Conservation (phyloP, 2,113 vertebrate genomes). For the Cromileptes altivelis region DNA sequence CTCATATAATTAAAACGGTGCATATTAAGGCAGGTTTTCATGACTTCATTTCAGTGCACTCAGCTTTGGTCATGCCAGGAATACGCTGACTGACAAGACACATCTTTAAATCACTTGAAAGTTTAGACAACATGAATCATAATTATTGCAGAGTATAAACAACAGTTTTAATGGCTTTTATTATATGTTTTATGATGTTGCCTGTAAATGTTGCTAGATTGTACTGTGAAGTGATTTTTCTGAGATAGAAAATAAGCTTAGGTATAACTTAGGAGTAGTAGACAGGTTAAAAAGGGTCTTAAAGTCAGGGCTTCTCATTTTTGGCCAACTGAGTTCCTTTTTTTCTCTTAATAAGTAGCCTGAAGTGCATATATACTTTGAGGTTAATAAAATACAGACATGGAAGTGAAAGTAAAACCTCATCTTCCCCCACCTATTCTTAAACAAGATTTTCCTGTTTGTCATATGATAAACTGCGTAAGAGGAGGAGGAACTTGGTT, state of each 20-base stretch:
- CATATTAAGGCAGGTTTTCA: neutral
- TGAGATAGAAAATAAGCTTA: neutral
- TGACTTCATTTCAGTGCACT: neutral
- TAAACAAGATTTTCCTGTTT: neutral
- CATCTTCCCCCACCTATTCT: neutral
- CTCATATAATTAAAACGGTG: neutral
- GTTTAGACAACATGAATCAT: neutral
- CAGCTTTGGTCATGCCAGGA: neutral
- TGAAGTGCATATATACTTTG: neutral
- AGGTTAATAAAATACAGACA: neutral
- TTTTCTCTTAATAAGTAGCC: neutral
- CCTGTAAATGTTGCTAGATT: neutral
- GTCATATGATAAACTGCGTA: slow-evolving; percentile 30
- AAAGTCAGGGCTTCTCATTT: neutral
- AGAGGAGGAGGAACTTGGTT: slow-evolving; percentile 29
- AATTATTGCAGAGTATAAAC: neutral
- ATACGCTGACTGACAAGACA: neutral
- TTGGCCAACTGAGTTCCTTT: neutral
- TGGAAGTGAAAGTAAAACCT: slow-evolving; percentile 9
- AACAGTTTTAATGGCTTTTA: neutral
- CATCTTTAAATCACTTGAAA: neutral
- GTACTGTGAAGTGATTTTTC: too few species aligned
- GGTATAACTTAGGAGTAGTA: neutral
- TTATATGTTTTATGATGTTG: neutral
- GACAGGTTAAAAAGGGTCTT: neutral